phyloP scores from a whole-genome alignment of 2,888 invertebrate genomes.

The Temnothorax ravouxi region DNA sequence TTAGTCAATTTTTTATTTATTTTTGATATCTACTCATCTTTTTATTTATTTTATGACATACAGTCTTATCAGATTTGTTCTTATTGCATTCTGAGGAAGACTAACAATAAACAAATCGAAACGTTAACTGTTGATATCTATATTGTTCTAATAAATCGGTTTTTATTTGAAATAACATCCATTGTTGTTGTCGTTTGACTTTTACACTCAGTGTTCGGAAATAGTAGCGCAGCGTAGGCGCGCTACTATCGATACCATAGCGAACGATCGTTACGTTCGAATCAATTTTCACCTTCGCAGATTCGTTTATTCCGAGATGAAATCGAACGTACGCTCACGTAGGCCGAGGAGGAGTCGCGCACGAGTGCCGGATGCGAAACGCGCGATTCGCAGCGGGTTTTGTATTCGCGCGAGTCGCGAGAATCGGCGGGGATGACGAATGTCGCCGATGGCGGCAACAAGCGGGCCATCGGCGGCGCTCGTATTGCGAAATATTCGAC shows the following conservation, averaged over 20 bases:
- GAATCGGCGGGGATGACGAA: constrained; percentile 6
- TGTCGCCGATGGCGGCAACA: constrained; percentile 19
- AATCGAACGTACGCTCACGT: neutral
- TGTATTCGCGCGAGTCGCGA: constrained; percentile 27
- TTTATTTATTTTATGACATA: too few species aligned
- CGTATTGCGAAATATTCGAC: constrained; percentile 42
- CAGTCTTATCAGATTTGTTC: too few species aligned
- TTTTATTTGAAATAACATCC: too few species aligned
- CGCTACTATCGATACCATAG: neutral
- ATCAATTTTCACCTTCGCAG: neutral
- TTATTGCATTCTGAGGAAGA: too few species aligned
- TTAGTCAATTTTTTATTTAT: too few species aligned
- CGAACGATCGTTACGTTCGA: neutral
- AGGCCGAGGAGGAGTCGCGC: too few species aligned
- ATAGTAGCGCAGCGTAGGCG: neutral
- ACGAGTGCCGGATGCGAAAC: neutral
- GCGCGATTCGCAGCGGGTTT: neutral
- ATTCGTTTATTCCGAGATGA: neutral
- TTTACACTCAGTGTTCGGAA: neutral
- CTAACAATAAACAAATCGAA: too few species aligned
- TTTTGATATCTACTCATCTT: too few species aligned
- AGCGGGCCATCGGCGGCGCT: constrained; percentile 1
- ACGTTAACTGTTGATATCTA: too few species aligned
- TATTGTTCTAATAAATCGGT: too few species aligned
- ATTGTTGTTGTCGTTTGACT: too few species aligned